phyloP scores from a whole-genome alignment of 92 coral and sea anemone species.

The Desmophyllum pertusum region DNA sequence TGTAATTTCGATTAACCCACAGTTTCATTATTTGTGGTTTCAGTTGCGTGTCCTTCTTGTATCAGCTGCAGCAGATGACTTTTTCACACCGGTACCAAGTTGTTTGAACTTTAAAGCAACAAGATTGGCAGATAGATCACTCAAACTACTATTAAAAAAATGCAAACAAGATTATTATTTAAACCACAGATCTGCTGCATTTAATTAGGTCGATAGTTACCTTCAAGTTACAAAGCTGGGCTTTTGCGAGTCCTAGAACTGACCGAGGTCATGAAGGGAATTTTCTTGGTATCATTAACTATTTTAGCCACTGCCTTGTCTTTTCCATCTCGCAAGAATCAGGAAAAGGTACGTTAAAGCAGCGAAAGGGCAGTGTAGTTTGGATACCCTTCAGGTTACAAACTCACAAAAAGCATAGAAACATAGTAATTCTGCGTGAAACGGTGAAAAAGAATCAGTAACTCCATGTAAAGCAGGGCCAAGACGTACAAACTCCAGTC shows the following conservation, averaged over 20 bases:
- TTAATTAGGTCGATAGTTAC: not conserved
- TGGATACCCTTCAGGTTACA: not conserved
- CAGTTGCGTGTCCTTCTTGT: not conserved
- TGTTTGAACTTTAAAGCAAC: not conserved
- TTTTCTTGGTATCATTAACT: not conserved
- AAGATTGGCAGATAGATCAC: not conserved
- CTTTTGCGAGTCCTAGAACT: not conserved
- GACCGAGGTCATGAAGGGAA: conserved; percentile 3
- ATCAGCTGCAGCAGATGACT: conserved; percentile 31
- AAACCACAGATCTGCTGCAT: not conserved
- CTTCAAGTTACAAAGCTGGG: not conserved
- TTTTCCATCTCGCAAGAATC: not conserved
- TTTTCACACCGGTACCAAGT: not conserved
- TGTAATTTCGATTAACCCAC: not conserved
- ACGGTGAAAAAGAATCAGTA: not conserved
- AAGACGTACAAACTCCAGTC: too few relatives aligned
- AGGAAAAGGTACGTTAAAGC: not conserved
- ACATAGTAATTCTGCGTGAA: not conserved
- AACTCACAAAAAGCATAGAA: too few relatives aligned
- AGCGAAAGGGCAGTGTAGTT: not conserved
- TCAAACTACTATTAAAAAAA: not conserved
- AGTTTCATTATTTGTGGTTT: not conserved
- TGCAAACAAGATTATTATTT: not conserved
- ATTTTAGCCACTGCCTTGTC: not conserved
- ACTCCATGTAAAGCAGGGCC: not conserved